phyloP scores from a whole-genome alignment of 2,888 invertebrate species.

The Clusia tigrina region DNA sequence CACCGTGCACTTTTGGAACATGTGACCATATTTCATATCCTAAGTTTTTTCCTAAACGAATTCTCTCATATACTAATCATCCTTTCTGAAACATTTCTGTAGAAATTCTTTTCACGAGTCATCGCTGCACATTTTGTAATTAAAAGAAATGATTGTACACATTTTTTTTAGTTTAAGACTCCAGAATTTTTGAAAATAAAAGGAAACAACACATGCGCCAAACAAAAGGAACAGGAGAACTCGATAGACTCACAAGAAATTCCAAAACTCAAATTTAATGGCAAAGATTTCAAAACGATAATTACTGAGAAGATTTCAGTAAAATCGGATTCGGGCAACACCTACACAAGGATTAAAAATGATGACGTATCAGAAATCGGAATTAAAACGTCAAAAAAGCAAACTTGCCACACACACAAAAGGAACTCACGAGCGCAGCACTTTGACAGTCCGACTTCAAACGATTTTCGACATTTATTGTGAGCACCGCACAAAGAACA shows the following conservation, averaged over 20 bases:
- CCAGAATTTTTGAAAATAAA: background rate
- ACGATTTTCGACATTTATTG: slow-evolving; percentile 5
- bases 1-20: too few species aligned
- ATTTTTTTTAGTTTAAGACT: background rate
- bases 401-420: background rate
- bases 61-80: too few species aligned
- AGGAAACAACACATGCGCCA: background rate
- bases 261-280: background rate
- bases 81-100: background rate
- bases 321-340: slow-evolving; percentile 18
- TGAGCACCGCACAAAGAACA: background rate
- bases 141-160: background rate
- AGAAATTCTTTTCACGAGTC: too few species aligned
- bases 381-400: slow-evolving; percentile 6
- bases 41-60: too few species aligned
- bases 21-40: too few species aligned
- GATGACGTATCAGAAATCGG: slow-evolving; percentile 39
- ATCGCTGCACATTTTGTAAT: slow-evolving; percentile 3
- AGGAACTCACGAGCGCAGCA: background rate
- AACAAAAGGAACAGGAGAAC: background rate
- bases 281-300: background rate
- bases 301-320: slow-evolving; percentile 1
- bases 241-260: background rate
- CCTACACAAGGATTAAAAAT: slow-evolving; percentile 38
- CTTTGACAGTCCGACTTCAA: background rate